These are phyloP conservation scores for Lagocephalus sceleratus DNA, from an alignment of 2,797 vertebrate species.

Conservation along the genomic window DNA sequence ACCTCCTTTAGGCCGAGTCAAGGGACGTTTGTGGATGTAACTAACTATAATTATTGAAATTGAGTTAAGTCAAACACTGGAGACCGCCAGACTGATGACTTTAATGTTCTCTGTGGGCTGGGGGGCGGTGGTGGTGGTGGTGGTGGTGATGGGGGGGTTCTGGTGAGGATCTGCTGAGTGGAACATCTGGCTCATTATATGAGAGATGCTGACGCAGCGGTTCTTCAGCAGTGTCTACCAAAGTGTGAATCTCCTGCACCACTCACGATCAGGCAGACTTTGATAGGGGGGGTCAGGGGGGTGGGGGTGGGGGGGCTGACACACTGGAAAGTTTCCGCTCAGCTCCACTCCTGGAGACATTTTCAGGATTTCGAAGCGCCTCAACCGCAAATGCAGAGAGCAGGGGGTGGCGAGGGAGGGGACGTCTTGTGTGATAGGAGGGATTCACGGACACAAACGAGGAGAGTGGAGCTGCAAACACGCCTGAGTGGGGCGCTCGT, in stretches of 20 bases:
- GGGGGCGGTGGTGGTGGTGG: no score
- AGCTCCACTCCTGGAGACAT: conserved; percentile 28
- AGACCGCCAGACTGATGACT: conserved; percentile 17
- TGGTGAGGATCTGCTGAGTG: conserved; percentile 22
- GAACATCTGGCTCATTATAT: conserved; percentile 31
- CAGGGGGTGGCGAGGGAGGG: conserved; percentile 18
- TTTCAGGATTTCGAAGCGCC: conserved; percentile 26
- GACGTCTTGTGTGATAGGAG: conserved; percentile 26
- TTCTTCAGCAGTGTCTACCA: neutral
- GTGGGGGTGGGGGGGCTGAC: conserved; percentile 22
- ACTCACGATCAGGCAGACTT: conserved; percentile 18
- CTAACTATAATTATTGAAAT: neutral
- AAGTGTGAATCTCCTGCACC: conserved; percentile 2
- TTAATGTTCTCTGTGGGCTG: conserved; percentile 43
- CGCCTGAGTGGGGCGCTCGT: conserved; percentile 21
- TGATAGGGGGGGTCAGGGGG: neutral
- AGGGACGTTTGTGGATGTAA: neutral
- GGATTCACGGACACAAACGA: conserved; percentile 1
- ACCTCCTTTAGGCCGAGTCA: neutral
- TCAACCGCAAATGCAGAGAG: conserved; percentile 41
- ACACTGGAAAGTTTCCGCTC: conserved; percentile 46
- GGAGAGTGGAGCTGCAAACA: neutral
- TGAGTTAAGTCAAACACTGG: conserved; percentile 6
- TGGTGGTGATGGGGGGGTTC: no score
- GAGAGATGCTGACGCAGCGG: neutral